phyloP scores from a whole-genome alignment of 2,113 vertebrate genomes.

The Myiozetetes cayanensis region DNA sequence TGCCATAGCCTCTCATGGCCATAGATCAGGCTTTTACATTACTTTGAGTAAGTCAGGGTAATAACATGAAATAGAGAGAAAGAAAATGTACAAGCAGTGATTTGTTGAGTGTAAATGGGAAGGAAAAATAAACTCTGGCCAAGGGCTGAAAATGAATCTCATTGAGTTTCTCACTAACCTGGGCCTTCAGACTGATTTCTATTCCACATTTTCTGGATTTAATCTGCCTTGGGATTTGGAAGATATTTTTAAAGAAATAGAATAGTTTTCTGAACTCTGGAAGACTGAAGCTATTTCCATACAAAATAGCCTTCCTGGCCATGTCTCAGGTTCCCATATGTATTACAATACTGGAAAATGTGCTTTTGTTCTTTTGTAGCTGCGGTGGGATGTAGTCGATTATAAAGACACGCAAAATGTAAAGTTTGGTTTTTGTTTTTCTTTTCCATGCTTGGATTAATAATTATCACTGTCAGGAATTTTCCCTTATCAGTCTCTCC shows the following conservation, averaged over 20 bases:
- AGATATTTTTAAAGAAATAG: slow-evolving; percentile 24
- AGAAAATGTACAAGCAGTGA: neutral
- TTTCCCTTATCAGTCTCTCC: neutral
- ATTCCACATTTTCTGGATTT: slow-evolving; percentile 2
- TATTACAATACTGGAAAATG: neutral
- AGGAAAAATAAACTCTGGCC: slow-evolving; percentile 4
- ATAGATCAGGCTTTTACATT: neutral
- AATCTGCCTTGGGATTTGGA: neutral
- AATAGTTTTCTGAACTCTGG: slow-evolving; percentile 19
- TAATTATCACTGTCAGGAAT: neutral
- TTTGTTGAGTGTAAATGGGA: slow-evolving; percentile 7
- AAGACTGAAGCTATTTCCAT: slow-evolving; percentile 17
- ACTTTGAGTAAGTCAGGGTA: neutral
- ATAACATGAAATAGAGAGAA: neutral
- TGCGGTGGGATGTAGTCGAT: neutral
- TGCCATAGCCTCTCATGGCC: neutral
- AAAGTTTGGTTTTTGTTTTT: neutral
- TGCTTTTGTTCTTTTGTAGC: neutral
- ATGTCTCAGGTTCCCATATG: neutral
- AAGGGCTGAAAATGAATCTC: neutral
- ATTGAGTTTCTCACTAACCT: neutral
- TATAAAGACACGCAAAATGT: neutral
- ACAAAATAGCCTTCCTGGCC: neutral
- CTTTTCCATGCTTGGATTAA: neutral
- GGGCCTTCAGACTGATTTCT: neutral